phyloP scores from a whole-genome alignment of 2,797 vertebrate genomes.

The Cheirogaleus major region DNA sequence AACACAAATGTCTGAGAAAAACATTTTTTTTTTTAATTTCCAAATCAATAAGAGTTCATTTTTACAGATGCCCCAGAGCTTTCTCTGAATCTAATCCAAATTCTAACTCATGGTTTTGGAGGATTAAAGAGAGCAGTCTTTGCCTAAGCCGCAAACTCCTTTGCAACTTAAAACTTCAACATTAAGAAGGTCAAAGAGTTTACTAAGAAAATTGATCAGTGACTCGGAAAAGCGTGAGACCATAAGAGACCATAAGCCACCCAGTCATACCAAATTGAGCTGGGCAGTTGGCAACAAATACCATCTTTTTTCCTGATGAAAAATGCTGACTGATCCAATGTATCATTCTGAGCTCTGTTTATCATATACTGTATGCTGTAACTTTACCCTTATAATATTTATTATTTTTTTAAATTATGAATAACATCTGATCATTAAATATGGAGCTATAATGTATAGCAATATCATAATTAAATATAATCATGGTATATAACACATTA shows the following conservation, averaged over 20 bases:
- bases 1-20: not conserved
- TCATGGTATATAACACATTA: not conserved
- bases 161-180: conserved; percentile 38
- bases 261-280: not conserved
- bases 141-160: conserved; percentile 1
- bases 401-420: not conserved
- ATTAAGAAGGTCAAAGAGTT: conserved; percentile 34
- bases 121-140: not conserved
- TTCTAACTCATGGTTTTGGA: not conserved
- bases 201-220: conserved; percentile 22
- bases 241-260: not conserved
- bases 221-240: not conserved
- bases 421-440: not conserved
- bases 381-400: not conserved
- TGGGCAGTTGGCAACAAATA: not conserved
- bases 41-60: not conserved
- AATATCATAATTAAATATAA: not conserved
- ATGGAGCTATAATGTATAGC: not conserved
- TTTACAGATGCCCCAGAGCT: not conserved
- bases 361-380: not conserved
- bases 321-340: not conserved
- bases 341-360: not conserved
- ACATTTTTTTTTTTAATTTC: conserved; percentile 14
- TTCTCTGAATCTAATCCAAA: not conserved
- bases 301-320: not conserved